A percentile compares a stretch with the other conserved stretches of the same genome.
phyloP scores from a whole-genome alignment of 2,113 vertebrate genomes.

The Seriola aureovittata region DNA sequence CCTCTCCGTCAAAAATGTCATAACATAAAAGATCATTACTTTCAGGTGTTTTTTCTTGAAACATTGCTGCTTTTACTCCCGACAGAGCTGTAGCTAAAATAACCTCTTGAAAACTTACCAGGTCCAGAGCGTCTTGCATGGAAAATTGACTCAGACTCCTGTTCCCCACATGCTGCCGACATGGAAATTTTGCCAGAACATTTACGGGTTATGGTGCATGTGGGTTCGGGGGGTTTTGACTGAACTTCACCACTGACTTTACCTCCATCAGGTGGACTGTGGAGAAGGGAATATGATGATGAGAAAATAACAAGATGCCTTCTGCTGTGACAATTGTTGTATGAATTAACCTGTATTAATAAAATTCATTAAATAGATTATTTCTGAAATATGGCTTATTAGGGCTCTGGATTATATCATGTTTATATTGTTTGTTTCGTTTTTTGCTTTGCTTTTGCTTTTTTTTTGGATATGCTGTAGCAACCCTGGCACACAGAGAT shows the following conservation, averaged over 20 bases:
- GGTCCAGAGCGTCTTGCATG: constrained; percentile 47
- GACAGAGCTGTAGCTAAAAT: constrained; percentile 38
- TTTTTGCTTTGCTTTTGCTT: constrained; percentile 25
- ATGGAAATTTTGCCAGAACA: constrained; percentile 44
- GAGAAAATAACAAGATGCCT: constrained; percentile 79
- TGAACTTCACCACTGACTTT: constrained; percentile 61
- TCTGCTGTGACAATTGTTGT: constrained; percentile 85
- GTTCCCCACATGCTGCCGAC: constrained; percentile 35
- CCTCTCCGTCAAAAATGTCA: constrained; percentile 11
- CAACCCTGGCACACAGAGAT: constrained; percentile 71
- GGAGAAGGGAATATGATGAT: constrained; percentile 54
- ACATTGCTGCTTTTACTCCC: constrained; percentile 58
- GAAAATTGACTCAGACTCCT: constrained; percentile 23
- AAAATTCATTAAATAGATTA: constrained; percentile 75
- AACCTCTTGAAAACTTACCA: constrained; percentile 27
- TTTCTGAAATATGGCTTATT: constrained; percentile 72
- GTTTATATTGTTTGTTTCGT: constrained; percentile 54
- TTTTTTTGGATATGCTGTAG: constrained; percentile 62
- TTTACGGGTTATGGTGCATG: constrained; percentile 58
- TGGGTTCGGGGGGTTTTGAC: constrained; percentile 12
- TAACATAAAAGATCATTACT: background rate
- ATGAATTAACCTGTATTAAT: constrained; percentile 77
- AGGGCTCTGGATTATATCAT: constrained; percentile 75
- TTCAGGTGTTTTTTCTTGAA: constrained; percentile 36
- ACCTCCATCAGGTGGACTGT: constrained; percentile 53